Evolutionary conservation across 2,888 invertebrate species (phyloP).

Genomic region (Junonia oenone): DNA sequence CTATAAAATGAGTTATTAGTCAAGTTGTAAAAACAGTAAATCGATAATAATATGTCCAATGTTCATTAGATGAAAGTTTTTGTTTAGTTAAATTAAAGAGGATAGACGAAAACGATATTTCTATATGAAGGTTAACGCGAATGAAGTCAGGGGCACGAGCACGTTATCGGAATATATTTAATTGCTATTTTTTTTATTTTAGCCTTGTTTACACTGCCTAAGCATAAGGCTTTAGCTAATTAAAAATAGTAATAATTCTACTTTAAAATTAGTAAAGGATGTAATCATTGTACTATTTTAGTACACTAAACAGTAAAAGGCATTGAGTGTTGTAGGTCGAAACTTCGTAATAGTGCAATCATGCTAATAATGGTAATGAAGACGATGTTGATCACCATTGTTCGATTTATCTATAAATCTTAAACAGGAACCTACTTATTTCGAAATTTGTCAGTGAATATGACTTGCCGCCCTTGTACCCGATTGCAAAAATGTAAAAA

Average conservation of each 20-base stretch:
- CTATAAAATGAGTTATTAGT: too few relatives aligned
- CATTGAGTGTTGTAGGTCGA: slow-evolving; percentile 20
- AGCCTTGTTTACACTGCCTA: not conserved
- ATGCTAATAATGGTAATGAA: slow-evolving; percentile 16
- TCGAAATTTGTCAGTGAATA: not conserved
- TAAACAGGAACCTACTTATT: not conserved
- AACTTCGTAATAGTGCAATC: slow-evolving; percentile 15
- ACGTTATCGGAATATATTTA: not conserved
- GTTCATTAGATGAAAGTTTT: not conserved
- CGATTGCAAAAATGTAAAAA: not conserved
- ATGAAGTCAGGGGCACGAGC: not conserved
- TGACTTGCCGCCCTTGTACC: not conserved
- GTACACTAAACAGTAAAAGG: slow-evolving; percentile 9
- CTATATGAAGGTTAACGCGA: not conserved
- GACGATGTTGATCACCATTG: slow-evolving; percentile 3
- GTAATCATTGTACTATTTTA: slow-evolving; percentile 7
- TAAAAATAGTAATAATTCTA: not conserved
- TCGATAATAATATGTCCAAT: too few relatives aligned
- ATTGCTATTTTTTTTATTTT: not conserved
- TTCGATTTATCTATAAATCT: not conserved
- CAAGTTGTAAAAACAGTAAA: too few relatives aligned
- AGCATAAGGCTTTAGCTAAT: not conserved
- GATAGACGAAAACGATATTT: not conserved
- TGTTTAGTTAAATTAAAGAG: not conserved
- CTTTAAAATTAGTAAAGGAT: not conserved